Evolutionary conservation across 2,888 invertebrate species (phyloP), one percentile per base, ranked within the genome.

Genomic region (Leptopilina drosophilae): DNA sequence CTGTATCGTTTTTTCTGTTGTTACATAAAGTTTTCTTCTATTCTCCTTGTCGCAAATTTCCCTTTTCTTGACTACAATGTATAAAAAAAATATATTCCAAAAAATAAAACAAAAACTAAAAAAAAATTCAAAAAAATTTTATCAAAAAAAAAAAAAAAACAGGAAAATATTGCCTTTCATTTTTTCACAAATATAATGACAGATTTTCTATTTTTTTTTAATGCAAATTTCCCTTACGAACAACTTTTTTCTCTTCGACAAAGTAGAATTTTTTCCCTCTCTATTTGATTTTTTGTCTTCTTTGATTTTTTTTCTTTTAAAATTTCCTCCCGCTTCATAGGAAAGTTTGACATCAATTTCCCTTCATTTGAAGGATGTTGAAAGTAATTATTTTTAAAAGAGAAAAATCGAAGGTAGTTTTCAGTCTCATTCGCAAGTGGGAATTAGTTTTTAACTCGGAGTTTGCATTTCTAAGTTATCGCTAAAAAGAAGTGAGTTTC

Each of bases 341-440:
- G 33, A 33, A 42, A 42, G 7, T 42, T 42, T 42, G 42, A 42
- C 42, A 42, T 42, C 42, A 8, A 42, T 20, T 20, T 64, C 9
- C 12, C 20, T 20, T 64, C 26, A 64, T 20, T 64, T 26, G 12
- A 64, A 9, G 26, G 26, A 64, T 64, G n/a, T 20, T 20, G n/a
- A n/a, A 64, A 33, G 64, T 64, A 64, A 64, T 64, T 65, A 65
- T 40, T 65, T 65, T 40, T 15, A 20, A 62, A 62, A 62, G 62
- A 20, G 15, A 20, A 62, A 62, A 20, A 15, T 20, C n/a, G 59
- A 59, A 15, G 59, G 15, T 59, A 59, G 14, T 59, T 59, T 59
- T 59, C 59, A 59, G 59, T 59, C 15, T 15, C 15, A 59, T 15
- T 59, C 59, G 14, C 14, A 59, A 59, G 59, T 59, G 59, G 15